Base-by-base conservation (phyloP, 2,797 vertebrate genomes). In the Chrysocyon brachyurus region DNA sequence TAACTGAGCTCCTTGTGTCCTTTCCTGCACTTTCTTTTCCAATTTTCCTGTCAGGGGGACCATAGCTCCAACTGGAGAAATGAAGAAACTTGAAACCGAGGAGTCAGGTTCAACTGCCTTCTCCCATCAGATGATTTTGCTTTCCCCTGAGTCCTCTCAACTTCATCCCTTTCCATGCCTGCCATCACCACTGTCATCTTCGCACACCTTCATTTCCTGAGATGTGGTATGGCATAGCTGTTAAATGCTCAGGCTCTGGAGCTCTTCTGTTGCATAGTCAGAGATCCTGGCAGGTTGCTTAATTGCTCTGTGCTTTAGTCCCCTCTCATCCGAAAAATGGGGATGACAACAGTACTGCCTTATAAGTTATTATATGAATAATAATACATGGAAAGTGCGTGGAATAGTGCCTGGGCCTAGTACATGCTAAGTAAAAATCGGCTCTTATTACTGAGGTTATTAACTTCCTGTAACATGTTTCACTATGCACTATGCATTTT, bases 371-470 rank as follows among this genome's bases (percentile, higher is more conserved):
- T 90, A 11, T 63, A 49, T 26, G 21, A 90, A 68, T 33, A 92
- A 26, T 63, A 54, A 26, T 57, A 12, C 22, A 6, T 5, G 33
- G 28, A 75, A 79, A 83, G 33, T 54, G 31, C 75, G 75, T 85
- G 68, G 86, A 36, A 16, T 88, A 33, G 56, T 95, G 6, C 59
- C 24, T 94, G 86, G 46, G 10, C 54, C 12, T 77, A 72, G 52
- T 64, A 31, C 70, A 31, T 95, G 36, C 82, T 78, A 87, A 87
- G 26, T 89, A 85, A 93, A 73, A 24, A n/a, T 77, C 56, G 26
- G 16, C 70, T 88, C 16, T 90, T 93, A 66, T 75, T 84, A 31
- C 46, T 85, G 52, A 84, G 40, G 22, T 33, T 87, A 68, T 72
- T 61, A 63, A 26, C 33, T 10, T 85, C 11, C 85, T 93, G 59